These are phyloP conservation scores for Notiomystis cincta DNA, from an alignment of 2,113 vertebrate genomes.

Conservation along the genomic window DNA sequence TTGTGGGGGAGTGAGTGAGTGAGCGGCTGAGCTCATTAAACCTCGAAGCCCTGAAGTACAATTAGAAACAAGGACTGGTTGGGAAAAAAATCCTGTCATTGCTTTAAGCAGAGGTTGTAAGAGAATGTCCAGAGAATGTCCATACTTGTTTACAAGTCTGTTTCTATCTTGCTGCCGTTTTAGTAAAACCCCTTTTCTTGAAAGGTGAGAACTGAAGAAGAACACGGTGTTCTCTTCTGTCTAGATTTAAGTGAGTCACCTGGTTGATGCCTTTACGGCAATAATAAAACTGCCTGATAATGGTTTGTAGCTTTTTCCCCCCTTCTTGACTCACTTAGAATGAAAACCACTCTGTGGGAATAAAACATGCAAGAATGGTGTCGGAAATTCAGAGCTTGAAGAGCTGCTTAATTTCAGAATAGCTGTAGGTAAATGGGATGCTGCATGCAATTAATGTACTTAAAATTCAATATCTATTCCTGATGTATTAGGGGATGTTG, in stretches of 20 bases:
- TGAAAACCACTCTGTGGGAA: not conserved
- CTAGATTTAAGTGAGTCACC: not conserved
- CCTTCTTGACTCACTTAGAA: not conserved
- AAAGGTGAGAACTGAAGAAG: not conserved
- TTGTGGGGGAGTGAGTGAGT: not conserved
- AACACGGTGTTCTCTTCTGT: not conserved
- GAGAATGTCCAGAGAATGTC: not conserved
- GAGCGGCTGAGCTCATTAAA: not conserved
- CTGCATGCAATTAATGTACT: not conserved
- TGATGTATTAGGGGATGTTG: not conserved
- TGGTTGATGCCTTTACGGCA: not conserved
- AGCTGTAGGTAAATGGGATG: not conserved
- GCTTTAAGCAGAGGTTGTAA: not conserved
- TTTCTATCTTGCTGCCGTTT: not conserved
- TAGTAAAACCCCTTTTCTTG: not conserved
- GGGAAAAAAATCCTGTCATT: not conserved
- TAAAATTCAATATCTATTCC: not conserved
- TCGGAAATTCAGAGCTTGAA: not conserved
- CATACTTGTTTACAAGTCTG: not conserved
- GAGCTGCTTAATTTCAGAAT: not conserved
- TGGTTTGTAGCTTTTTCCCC: not conserved
- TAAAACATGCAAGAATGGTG: not conserved
- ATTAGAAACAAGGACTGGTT: not conserved
- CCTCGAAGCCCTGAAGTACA: not conserved
- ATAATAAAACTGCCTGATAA: not conserved